Base-by-base conservation (phyloP, 2,113 vertebrate species). In the Rhinoptilus africanus region DNA sequence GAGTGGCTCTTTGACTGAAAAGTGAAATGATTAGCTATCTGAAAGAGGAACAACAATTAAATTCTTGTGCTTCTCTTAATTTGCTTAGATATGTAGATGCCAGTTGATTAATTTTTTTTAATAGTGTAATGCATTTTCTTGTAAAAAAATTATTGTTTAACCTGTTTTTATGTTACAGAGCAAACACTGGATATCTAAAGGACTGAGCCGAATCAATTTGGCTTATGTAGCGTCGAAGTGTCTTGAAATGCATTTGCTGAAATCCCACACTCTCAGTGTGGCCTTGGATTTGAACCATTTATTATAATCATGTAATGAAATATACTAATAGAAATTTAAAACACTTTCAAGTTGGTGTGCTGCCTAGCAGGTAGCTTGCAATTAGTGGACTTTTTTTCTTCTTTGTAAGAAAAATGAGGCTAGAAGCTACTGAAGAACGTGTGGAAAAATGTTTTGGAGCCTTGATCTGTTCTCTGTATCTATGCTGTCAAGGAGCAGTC, bases 311-410 rank as follows among this genome's bases (percentile, higher is more conserved):
- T 0, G 0, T 82, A 89, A 82, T 63, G 37, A 93, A 89, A 64
- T 81, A 53, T 59, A 37, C 30, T 54, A 63, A 19, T 64, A 80
- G 53, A 80, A 93, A 57, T 72, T 59, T 22, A 74, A 68, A 84
- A 12, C 28, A 23, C 35, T 83, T 91, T 67, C n/a, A 90, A 48
- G 77, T 53, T 96, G 59, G 23, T 95, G 94, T 81, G 27, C 47
- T 93, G 21, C 75, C 89, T 93, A 51, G 51, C n/a, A 72, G 27
- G 17, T 84, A 79, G n/a, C 47, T 85, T 93, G 74, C 28, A 94
- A 48, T 95, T 85, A 91, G 62, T 77, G 86, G 63, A 95, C 21
- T 66, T 93, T 96, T 37, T 90, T 97, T 85, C 32, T 97, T 94
- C 71, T 91, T 96, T 91, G 51, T 80, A 91, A 92, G 92, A 92